Evolutionary conservation across 2,113 vertebrate species (phyloP), one percentile per base, ranked within the genome.

Genomic region (Limanda limanda): DNA sequence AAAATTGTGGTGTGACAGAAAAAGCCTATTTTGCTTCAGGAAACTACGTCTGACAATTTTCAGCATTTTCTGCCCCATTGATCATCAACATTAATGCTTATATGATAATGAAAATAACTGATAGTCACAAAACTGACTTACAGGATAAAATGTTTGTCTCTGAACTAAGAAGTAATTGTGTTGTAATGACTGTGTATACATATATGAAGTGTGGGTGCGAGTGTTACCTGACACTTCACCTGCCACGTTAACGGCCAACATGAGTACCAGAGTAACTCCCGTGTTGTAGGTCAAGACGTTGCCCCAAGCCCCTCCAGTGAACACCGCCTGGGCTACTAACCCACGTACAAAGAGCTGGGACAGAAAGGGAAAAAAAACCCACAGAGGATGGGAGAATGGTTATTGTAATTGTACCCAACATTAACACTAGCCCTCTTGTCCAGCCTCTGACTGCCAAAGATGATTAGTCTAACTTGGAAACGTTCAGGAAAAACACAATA

Each of bases 221-320:
- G 35, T 83, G 72, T 95, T 95, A 99, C 98, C 98, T 88, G 98
- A 99, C 58, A 99, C 88, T 0, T 98, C 98, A 3, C 96, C 97
- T 0, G 96, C 90, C 40, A 96, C 92, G 15, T 97, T 99, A 25
- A 97, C 90, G 1, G 96, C 97, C 86, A 98, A 91, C 76, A 93
- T 95, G 67, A 99, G 95, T 45, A 96, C 96, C 83, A 95, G 91
- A 40, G 96, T 94, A 91, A 99, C 98, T 42, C 97, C 97, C 59
- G 96, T 54, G 0, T 96, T 91, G 75, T 95, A 69, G 8, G 95
- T 96, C 69, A 96, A 20, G 2, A 92, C 72, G 52, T 96, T 95
- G 6, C 97, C 97, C 0, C 91, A 60, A 5, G 1, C 24, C 40
- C 96, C 96, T 74, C 94, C 88, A 80, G 97, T 99, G 35, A 99